phyloP scores from a whole-genome alignment of 2,113 vertebrate species.

The Eretmochelys imbricata region DNA sequence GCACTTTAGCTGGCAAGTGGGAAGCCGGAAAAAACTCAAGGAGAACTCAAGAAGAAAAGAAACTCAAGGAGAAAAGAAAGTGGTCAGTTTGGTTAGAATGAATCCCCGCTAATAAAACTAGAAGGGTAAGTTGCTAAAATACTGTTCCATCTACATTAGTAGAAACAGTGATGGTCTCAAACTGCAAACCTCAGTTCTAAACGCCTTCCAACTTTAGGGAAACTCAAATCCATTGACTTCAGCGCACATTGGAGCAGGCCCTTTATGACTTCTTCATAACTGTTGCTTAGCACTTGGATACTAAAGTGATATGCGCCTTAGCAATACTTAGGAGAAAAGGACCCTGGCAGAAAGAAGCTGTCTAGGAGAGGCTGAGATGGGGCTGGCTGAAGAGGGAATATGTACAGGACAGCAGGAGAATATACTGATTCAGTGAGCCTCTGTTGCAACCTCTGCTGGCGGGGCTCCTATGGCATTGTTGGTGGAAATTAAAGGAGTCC shows the following conservation, averaged over 20 bases:
- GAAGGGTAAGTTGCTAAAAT: background rate
- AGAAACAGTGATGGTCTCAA: background rate
- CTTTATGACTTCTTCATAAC: background rate
- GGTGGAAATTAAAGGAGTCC: background rate
- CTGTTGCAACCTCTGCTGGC: background rate
- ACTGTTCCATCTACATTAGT: fast-evolving
- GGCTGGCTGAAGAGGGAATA: background rate
- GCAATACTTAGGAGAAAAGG: background rate
- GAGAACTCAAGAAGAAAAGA: too few relatives aligned
- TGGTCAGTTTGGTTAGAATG: background rate
- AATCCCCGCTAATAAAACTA: background rate
- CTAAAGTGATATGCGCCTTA: background rate
- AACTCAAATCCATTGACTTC: background rate
- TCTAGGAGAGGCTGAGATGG: background rate
- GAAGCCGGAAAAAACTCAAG: background rate
- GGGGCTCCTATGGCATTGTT: background rate
- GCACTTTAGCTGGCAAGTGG: background rate
- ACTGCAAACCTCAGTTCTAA: background rate
- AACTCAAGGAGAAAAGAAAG: background rate
- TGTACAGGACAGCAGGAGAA: fast-evolving
- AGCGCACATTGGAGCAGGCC: background rate
- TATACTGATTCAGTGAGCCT: fast-evolving
- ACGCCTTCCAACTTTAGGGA: background rate
- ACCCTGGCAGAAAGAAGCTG: background rate
- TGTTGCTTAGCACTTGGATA: background rate